Base-by-base conservation (phyloP, 2,888 invertebrate species). In the Chalcis sispes region DNA sequence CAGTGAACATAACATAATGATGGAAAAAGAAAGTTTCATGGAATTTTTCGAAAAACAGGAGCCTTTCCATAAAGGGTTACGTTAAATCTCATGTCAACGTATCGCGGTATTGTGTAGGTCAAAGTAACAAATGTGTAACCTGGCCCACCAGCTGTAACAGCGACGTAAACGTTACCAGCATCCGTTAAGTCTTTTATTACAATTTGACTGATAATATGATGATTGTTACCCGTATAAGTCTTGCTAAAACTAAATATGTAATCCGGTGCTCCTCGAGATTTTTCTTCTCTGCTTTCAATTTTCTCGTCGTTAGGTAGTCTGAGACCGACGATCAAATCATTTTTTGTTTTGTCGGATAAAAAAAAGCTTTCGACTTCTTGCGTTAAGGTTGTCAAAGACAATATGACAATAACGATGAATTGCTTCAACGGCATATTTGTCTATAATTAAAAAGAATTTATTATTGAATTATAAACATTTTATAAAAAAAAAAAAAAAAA, bases 91-190 rank as follows among this genome's bases (percentile, higher is more conserved):
- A 71, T 70, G 1, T 58, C 8, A 4, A 27, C 29, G 27, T 64
- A 52, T n/a, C 73, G 50, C 0, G 65, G 66, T n/a, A 71, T 20
- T 1, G 71, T 40, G 27, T 66, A 77, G 18, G 27, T 20, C 4
- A 77, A 8, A 7, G 70, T 73, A 20, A 74, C 73, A 20, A 64
- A 77, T 0, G 73, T 70, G 5, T 70, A 61, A 1, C 56, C 77
- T 2, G 73, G 77, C 0, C 77, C 77, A 0, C 77, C 77, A 1
- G 73, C 73, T 23, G 66, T 15, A 4, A 77, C 61, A 4, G 77
- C 77, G 1, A 71, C 70, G 3, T 61, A 54, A 15, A 69, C 32
- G 15, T n/a, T 40, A 3, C n/a, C 15, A 3, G 15, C 5, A 2
- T 18, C 29, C 13, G 25, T 15, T 10, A 13, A 2, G 10, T 77